Evolutionary conservation across 2,888 invertebrate species (phyloP), one percentile per base, ranked within the genome.

Genomic region (Lasioglossum villosulum): DNA sequence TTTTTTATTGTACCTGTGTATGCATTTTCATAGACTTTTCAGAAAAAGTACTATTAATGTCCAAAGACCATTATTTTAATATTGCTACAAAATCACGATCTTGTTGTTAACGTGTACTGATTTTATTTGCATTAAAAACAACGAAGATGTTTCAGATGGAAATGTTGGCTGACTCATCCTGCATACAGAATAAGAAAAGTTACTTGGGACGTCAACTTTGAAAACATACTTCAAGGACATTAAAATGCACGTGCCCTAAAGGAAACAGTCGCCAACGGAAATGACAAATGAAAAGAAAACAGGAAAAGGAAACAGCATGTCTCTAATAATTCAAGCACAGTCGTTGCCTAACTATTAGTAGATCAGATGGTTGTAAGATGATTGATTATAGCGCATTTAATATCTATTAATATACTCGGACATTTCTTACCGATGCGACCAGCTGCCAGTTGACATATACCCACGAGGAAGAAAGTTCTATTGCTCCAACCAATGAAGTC

Each of bases 401-500:
- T 27, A 5, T 59, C 27, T 59, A 59, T 59, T 59, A 27, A 27
- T 59, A 59, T 59, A 5, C 16, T 30, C 6, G 63, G 12, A 63
- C 30, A 30, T 16, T 14, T 63, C 95, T 96, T 95, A 97, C 97
- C 96, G 88, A 97, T 96, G 95, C 97, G 96, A 74, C 97, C 97
- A 83, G 96, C 91, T 14, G 97, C 97, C 96, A 97, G 97, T 23
- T 96, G 96, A 75, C 97, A 95, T 0, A 97, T 96, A 75, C 97
- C 97, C 78, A 97, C 96, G 30, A 97, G 95, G 91, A 97, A 97
- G 94, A 97, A 97, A 0, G 97, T 96, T 90, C 97, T 96, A 92
- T 97, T 97, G 80, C 97, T 96, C 97, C 97, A 97, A 68, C 96
- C 96, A 85, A 97, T 96, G 95, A 96, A 97, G 45, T 97, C 96